Base-by-base conservation (phyloP, 1,140 invertebrate species). In the Ganaspis sp. region DNA sequence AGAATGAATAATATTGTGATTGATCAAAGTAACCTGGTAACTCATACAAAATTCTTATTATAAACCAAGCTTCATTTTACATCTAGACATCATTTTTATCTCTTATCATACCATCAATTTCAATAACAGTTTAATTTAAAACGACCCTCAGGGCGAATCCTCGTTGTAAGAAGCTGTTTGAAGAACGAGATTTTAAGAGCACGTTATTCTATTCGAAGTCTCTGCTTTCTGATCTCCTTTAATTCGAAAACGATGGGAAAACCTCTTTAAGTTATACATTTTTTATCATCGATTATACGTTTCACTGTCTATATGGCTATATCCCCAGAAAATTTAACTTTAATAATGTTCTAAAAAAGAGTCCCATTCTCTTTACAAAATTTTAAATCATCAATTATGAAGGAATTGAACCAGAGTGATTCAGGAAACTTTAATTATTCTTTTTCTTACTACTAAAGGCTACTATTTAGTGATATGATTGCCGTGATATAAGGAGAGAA, bases 41-140 rank as follows among this genome's bases (percentile, higher is more conserved):
- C 4, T 49, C 45, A 4, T 17, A 49, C 17, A 3, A 17, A 17
- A 49, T 49, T 49, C 45, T 49, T n/a, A 49, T 49, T 11, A 29
- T n/a, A 6, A 64, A n/a, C 54, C 21, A 11, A 11, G 15, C 58
- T 64, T 29, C 15, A 64, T 64, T 64, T 6, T 15, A 64, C 9
- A 64, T 64, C 58, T 29, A 64, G 12, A 64, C 26, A 64, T 64
- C 15, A 58, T 58, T 58, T 64, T 12, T 29, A 64, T 64, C 11
- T 64, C 26, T 34, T 26, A 29, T 12, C 26, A 8, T 29, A 64
- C 26, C 23, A 29, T 64, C 58, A 64, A 64, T 64, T n/a, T 64
- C 26, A 64, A 64, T 64, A 64, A 64, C 58, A 64, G 58, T 64
- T 64, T 34, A 64, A 64, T 64, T 64, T 64, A 29, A 64, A 34